Conservation (phyloP, 35 echinoderm and acorn worm genomes). For the Diadema setosum region DNA sequence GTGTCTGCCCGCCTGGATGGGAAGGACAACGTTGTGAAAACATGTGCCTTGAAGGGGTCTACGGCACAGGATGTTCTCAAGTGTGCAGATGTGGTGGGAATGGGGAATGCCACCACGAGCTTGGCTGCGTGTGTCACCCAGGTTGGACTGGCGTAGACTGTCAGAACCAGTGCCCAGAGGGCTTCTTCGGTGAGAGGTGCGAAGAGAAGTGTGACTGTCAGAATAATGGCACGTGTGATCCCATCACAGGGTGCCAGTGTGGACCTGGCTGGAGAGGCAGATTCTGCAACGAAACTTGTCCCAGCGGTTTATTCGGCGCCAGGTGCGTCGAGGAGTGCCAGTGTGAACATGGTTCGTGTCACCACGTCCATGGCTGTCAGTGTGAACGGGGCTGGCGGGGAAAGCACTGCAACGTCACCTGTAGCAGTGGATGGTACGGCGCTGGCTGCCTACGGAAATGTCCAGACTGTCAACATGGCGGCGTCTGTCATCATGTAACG, state of each 20-base stretch:
- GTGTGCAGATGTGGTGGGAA: constrained; percentile 66
- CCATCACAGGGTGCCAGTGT: constrained; percentile 62
- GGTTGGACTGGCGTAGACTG: constrained; percentile 77
- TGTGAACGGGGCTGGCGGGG: constrained; percentile 80
- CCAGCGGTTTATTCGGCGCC: constrained; percentile 24
- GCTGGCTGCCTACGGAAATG: constrained; percentile 35
- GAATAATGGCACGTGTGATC: constrained; percentile 60
- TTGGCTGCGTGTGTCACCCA: constrained; percentile 65
- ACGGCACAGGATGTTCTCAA: constrained; percentile 46
- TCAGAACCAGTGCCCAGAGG: constrained; percentile 41
- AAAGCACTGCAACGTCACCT: constrained; percentile 42
- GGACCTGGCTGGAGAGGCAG: constrained; percentile 54
- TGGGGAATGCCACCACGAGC: constrained; percentile 39
- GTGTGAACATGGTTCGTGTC: constrained; percentile 57
- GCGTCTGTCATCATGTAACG: constrained; percentile 39
- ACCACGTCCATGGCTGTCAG: constrained; percentile 34
- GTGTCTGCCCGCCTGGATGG: constrained; percentile 78
- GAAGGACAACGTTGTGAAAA: constrained; percentile 30
- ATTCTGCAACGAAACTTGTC: constrained; percentile 28
- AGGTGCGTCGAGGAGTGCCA: constrained; percentile 51
- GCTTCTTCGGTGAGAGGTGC: constrained; percentile 61
- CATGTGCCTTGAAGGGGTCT: constrained; percentile 43
- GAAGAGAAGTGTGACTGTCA: constrained; percentile 63
- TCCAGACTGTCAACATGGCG: constrained; percentile 38
- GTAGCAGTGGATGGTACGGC: constrained; percentile 49